Percentiles rank a stretch among this genome's conserved stretches.
Conservation (phyloP, 2,113 vertebrate species). For the Nannospalax galili region DNA sequence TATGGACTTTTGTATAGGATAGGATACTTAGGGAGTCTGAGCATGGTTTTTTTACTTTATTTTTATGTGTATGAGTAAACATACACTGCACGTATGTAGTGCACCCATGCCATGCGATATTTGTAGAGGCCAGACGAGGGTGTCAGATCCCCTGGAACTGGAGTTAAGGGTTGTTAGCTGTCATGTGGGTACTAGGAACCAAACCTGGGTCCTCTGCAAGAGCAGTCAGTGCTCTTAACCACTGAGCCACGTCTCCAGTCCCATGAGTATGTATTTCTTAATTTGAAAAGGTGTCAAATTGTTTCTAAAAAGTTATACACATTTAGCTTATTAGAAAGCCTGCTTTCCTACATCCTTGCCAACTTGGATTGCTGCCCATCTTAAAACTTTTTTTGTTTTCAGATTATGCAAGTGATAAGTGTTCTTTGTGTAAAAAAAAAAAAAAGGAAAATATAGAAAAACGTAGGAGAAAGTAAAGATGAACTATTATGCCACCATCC, state of each 20-base stretch:
- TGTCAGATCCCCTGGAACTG: too few species aligned
- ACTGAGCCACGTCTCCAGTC: too few species aligned
- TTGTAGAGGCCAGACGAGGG: too few species aligned
- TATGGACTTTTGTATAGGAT: neutral
- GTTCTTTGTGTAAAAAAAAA: neutral
- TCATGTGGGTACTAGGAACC: too few species aligned
- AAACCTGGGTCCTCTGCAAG: too few species aligned
- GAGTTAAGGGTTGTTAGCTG: too few species aligned
- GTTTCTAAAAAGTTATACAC: neutral
- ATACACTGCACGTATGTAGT: too few species aligned
- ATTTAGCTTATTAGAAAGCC: neutral
- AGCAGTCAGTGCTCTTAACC: too few species aligned
- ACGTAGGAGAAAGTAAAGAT: neutral
- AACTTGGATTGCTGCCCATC: neutral
- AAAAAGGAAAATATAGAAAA: neutral
- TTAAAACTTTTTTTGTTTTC: neutral
- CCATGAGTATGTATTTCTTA: neutral
- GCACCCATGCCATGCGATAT: too few species aligned
- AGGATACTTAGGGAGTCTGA: neutral
- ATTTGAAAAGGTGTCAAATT: neutral
- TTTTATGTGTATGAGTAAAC: too few species aligned
- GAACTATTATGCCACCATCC: neutral
- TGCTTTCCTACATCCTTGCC: neutral
- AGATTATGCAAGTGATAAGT: neutral
- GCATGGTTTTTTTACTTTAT: too few species aligned